Base-by-base conservation (phyloP, 2,797 vertebrate species). In the Pangasius krempfi region DNA sequence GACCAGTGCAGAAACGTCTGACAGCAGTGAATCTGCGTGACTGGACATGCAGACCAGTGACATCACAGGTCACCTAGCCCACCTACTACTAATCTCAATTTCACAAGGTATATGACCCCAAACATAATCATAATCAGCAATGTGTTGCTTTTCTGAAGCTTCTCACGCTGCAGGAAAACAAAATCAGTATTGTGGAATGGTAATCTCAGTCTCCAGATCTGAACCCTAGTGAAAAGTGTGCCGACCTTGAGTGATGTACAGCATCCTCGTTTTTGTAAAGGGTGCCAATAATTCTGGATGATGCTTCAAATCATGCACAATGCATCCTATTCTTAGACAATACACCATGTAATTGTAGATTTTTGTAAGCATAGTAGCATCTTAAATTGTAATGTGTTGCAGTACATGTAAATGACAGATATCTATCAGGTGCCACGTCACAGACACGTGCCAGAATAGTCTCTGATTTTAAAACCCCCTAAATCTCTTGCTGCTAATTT, bases 1-100 rank as follows among this genome's bases (percentile, higher is more conserved):
- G 64, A 72, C n/a, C 47, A 22, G n/a, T 54, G 82, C 16, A 52
- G 27, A 84, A 84, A 68, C 13, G 47, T 13, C 82, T 84, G 82
- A 68, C 82, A 68, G 27, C 44, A 1, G 16, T 25, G 47, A 25
- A 70, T 50, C 30, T 70, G 10, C 12, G n/a, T 37, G 83, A 84
- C 47, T 68, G 83, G 83, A 70, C 83, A 47, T 13, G 20, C 0
- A 52, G 64, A 10, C 82, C 4, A 4, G n/a, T 30, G 62, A 84
- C 47, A 37, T 37, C 83, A 54, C 16, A 13, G 37, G 50, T 64
- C 81, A 8, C 54, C 81, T 30, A 66, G 40, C 50, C 81, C 60
- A 84, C 60, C 64, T 13, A 27, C 9, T 68, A 33, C 44, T 70
- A 3, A 68, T 68, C 44, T 52, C 10, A 33, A 5, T n/a, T 37